These are phyloP conservation scores for Eilema sororculum DNA, from an alignment of 2,888 invertebrate genomes.

Conservation along the genomic window DNA sequence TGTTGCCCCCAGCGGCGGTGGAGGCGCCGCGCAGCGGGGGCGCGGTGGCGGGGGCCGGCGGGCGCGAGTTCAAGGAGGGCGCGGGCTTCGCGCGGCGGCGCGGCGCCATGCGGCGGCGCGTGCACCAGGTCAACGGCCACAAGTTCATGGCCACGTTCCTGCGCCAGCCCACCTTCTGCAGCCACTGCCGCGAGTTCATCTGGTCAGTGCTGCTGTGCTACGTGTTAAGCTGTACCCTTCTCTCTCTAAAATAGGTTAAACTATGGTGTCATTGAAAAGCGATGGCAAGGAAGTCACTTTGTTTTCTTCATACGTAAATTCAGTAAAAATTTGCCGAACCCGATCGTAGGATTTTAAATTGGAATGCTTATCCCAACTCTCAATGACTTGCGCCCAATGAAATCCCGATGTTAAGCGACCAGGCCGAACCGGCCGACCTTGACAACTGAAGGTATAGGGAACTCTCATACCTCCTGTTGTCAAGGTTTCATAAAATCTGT, in stretches of 20 bases:
- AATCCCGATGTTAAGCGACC: no score
- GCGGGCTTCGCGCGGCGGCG: slow-evolving; percentile 97
- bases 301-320: no score
- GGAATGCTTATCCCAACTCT: no score
- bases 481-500: neutral
- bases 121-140: slow-evolving; percentile 99
- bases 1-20: neutral
- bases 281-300: no score
- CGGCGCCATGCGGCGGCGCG: slow-evolving; percentile 98
- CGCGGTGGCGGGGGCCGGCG: slow-evolving; percentile 55
- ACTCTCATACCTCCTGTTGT: no score
- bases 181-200: slow-evolving; percentile 99
- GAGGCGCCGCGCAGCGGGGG: slow-evolving; percentile 23
- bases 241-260: neutral
- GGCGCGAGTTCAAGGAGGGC: slow-evolving; percentile 98
- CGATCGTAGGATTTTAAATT: no score
- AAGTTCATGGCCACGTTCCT: slow-evolving; percentile 99
- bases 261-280: neutral
- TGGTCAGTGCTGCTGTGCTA: slow-evolving; percentile 86
- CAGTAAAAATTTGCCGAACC: no score
- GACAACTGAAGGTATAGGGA: no score
- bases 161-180: slow-evolving; percentile 99
- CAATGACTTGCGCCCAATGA: no score
- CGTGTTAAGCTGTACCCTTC: no score
- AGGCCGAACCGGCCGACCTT: no score